Evolutionary conservation across 2,797 vertebrate genomes (phyloP).

Genomic region (Crotalus adamanteus): DNA sequence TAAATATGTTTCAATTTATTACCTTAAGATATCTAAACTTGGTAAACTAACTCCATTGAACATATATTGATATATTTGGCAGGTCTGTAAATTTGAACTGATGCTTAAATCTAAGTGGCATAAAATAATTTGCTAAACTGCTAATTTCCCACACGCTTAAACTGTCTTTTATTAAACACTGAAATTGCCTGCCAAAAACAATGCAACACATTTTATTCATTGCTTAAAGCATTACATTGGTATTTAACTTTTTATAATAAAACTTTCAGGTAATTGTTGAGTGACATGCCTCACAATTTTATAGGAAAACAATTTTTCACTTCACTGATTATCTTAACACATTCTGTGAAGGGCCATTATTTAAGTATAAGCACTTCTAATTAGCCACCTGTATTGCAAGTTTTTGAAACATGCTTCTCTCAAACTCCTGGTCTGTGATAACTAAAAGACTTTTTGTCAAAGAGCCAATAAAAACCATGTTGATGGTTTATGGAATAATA

Average conservation of each 20-base stretch:
- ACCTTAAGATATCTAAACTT: not conserved
- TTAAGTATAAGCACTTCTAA: constrained; percentile 18
- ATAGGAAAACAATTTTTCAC: constrained; percentile 20
- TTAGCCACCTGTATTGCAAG: not conserved
- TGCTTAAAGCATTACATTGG: constrained; percentile 6
- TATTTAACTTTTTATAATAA: constrained; percentile 18
- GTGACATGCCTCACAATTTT: constrained; percentile 6
- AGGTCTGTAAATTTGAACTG: constrained; percentile 6
- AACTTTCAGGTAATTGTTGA: constrained; percentile 11
- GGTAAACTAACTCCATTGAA: not conserved
- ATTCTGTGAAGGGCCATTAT: constrained; percentile 5
- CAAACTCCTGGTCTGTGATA: not conserved
- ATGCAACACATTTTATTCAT: not conserved
- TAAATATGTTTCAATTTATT: not conserved
- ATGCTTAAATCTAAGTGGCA: constrained; percentile 15
- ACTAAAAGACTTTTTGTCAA: not conserved
- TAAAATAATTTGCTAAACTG: constrained; percentile 14
- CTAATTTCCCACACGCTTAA: not conserved
- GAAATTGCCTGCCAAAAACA: constrained; percentile 6
- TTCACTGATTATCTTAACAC: constrained; percentile 14
- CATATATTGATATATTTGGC: not conserved
- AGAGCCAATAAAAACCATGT: not conserved
- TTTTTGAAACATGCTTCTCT: not conserved
- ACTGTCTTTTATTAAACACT: constrained; percentile 10
- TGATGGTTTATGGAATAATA: not conserved